These are phyloP conservation scores for Sturnus vulgaris DNA, from an alignment of 2,113 vertebrate genomes.

Conservation along the genomic window DNA sequence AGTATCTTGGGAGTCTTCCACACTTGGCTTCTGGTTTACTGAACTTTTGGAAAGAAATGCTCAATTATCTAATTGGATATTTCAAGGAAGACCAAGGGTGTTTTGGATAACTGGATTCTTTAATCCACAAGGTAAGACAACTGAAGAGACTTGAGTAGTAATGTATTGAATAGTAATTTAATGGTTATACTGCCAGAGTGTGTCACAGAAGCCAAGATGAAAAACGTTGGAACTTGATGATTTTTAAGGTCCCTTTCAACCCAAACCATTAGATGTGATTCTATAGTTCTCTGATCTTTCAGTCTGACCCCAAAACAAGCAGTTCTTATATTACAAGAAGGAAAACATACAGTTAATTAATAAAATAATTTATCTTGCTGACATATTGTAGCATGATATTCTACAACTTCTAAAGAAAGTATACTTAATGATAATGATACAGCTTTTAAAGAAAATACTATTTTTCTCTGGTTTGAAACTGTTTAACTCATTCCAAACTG, in stretches of 20 bases:
- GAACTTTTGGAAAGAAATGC: slow-evolving; percentile 78
- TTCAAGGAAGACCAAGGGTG: slow-evolving; percentile 71
- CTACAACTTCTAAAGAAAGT: neutral
- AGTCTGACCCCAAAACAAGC: neutral
- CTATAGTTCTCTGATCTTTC: neutral
- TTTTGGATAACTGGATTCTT: slow-evolving; percentile 84
- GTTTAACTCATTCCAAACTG: neutral
- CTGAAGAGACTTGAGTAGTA: neutral
- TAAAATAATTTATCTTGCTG: neutral
- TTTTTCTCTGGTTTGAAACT: neutral
- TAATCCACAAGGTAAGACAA: slow-evolving; percentile 76
- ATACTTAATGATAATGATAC: neutral
- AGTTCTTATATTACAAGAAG: neutral
- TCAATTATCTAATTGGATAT: slow-evolving; percentile 76
- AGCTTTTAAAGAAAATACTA: neutral
- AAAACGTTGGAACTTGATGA: neutral
- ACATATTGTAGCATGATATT: neutral
- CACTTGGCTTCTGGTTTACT: slow-evolving; percentile 82
- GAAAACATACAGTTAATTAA: neutral
- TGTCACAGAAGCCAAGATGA: neutral
- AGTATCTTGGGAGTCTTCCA: slow-evolving; percentile 79
- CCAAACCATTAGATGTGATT: neutral
- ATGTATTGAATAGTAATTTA: neutral
- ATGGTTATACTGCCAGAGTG: neutral
- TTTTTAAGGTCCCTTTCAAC: neutral